Conservation (phyloP, 53 echinoderm and acorn worm genomes). For the Holothuria scabra region DNA sequence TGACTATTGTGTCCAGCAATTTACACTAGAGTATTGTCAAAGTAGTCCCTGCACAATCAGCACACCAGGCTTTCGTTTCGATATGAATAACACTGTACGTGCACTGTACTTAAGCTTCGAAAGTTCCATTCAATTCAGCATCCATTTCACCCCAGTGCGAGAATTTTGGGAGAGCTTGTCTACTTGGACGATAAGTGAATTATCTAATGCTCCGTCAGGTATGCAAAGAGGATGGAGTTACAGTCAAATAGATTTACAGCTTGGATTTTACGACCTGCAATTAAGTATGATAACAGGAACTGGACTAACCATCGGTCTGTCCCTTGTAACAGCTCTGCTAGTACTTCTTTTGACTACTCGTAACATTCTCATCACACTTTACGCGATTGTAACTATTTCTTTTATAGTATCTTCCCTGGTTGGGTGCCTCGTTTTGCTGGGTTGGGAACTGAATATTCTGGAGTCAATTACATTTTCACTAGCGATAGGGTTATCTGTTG, state of each 20-base stretch:
- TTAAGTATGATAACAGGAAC: constrained; percentile 68
- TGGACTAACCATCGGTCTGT: constrained; percentile 58
- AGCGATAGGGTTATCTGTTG: constrained; percentile 84
- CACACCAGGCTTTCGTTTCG: constrained; percentile 45
- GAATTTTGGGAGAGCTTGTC: constrained; percentile 70
- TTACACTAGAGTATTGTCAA: neutral
- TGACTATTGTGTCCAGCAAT: constrained; percentile 36
- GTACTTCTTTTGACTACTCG: constrained; percentile 72
- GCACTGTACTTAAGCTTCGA: constrained; percentile 43
- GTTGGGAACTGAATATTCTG: constrained; percentile 88
- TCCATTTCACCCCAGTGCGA: constrained; percentile 50
- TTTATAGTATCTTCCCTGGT: constrained; percentile 70
- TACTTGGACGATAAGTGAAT: constrained; percentile 52
- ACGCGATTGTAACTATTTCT: constrained; percentile 69
- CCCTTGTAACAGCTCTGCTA: constrained; percentile 56
- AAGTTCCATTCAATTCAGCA: constrained; percentile 12
- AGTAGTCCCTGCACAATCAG: neutral
- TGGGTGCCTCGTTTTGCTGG: constrained; percentile 75
- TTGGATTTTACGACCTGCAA: constrained; percentile 82
- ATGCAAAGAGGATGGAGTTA: constrained; percentile 69
- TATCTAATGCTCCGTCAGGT: constrained; percentile 66
- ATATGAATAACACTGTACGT: constrained; percentile 38
- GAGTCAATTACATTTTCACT: constrained; percentile 82
- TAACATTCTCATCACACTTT: constrained; percentile 71
- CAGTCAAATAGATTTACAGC: constrained; percentile 1